phyloP scores from a whole-genome alignment of 2,797 vertebrate genomes.

The Cyprinodon diabolis region DNA sequence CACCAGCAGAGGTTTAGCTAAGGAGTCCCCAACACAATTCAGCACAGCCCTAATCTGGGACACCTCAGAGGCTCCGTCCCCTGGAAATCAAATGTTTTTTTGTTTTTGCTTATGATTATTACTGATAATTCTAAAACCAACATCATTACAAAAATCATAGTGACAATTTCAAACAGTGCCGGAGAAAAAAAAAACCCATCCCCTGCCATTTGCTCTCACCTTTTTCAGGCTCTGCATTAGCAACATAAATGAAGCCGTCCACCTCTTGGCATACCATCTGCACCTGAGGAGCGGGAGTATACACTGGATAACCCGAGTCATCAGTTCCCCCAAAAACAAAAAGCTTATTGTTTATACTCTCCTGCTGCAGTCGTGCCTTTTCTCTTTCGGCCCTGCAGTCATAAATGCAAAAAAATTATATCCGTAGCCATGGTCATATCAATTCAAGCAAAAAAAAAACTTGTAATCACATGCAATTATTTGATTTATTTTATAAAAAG shows the following conservation, averaged over 20 bases:
- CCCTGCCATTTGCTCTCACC: slow-evolving; percentile 70
- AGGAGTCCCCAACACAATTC: slow-evolving; percentile 77
- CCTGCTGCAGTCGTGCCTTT: slow-evolving; percentile 84
- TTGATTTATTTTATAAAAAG: neutral
- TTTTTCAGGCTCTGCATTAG: slow-evolving; percentile 87
- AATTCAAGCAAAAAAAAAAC: neutral
- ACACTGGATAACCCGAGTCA: slow-evolving; percentile 70
- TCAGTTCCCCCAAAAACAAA: slow-evolving; percentile 80
- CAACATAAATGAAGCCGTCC: slow-evolving; percentile 94
- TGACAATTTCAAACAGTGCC: neutral
- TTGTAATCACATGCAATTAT: neutral
- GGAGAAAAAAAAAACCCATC: neutral
- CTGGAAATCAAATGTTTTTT: slow-evolving; percentile 49
- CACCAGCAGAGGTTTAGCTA: slow-evolving; percentile 86
- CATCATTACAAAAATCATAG: neutral
- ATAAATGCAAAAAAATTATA: slow-evolving; percentile 25
- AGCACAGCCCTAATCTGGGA: slow-evolving; percentile 86
- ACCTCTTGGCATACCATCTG: slow-evolving; percentile 89
- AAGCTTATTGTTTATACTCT: slow-evolving; percentile 85
- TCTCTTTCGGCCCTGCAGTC: slow-evolving; percentile 87
- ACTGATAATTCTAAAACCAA: neutral
- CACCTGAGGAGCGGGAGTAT: slow-evolving; percentile 85
- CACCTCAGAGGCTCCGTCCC: slow-evolving; percentile 79
- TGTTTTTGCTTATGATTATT: neutral
- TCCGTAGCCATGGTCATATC: neutral